Percentiles rank a stretch among this genome's conserved stretches.
Conservation (phyloP, 2,797 vertebrate species). For the Bovichtus diacanthus region DNA sequence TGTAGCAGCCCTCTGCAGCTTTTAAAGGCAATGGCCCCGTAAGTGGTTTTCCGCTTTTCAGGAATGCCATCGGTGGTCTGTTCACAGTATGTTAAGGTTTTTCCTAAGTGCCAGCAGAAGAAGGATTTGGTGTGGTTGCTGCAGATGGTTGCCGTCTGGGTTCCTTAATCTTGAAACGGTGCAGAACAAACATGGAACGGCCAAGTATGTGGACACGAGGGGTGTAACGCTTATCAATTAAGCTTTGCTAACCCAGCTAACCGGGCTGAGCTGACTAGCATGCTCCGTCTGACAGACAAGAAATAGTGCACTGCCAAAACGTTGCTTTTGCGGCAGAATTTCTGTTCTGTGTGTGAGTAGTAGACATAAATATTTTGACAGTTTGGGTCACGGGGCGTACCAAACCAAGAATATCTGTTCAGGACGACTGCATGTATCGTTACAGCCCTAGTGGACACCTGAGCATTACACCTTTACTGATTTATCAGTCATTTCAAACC, state of each 20-base stretch:
- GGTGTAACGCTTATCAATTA: too few relatives aligned
- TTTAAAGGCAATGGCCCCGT: conserved; percentile 29
- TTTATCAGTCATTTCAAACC: not conserved
- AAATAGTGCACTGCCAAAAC: too few relatives aligned
- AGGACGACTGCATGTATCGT: too few relatives aligned
- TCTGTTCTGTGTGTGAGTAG: too few relatives aligned
- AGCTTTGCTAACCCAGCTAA: too few relatives aligned
- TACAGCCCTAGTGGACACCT: too few relatives aligned
- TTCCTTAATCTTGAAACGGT: conserved; percentile 3
- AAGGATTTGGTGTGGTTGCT: conserved; percentile 23
- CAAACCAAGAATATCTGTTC: too few relatives aligned
- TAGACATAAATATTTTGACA: too few relatives aligned
- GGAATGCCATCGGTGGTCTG: conserved; percentile 45
- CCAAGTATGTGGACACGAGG: not conserved
- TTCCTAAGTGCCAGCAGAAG: conserved; percentile 46
- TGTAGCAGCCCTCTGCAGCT: conserved; percentile 26
- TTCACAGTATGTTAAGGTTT: conserved; percentile 45
- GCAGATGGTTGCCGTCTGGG: conserved; percentile 44
- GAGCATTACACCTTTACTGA: not conserved
- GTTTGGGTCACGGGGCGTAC: too few relatives aligned
- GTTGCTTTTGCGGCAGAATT: too few relatives aligned
- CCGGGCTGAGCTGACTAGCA: too few relatives aligned
- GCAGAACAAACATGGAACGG: not conserved
- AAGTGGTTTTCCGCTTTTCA: conserved; percentile 44
- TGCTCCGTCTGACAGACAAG: too few relatives aligned